phyloP scores from a whole-genome alignment of 2,113 vertebrate species.

The Podarcis raffonei region DNA sequence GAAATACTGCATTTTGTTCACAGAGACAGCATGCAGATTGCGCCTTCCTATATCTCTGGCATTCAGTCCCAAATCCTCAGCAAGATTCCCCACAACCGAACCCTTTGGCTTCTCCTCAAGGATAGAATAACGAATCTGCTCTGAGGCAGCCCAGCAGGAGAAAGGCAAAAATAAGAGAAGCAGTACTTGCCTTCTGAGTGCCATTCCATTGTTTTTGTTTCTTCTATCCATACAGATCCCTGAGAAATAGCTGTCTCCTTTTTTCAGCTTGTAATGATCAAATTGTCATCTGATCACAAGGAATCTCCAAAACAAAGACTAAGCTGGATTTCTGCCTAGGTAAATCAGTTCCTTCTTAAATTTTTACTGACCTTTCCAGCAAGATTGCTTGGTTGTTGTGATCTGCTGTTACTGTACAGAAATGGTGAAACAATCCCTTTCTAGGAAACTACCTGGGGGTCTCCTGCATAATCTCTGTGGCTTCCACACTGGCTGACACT shows the following conservation, averaged over 20 bases:
- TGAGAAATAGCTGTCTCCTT: not conserved
- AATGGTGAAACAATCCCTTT: slow-evolving; percentile 34
- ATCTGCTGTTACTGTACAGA: not conserved
- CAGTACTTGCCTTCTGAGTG: slow-evolving; percentile 21
- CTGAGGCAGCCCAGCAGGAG: slow-evolving; percentile 43
- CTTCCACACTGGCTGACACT: slow-evolving; percentile 55
- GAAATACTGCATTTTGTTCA: slow-evolving; percentile 60
- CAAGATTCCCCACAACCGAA: slow-evolving; percentile 71
- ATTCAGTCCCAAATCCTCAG: slow-evolving; percentile 65
- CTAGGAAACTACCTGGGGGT: not conserved
- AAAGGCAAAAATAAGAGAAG: slow-evolving; percentile 42
- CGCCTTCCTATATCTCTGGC: slow-evolving; percentile 44
- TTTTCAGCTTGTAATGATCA: no score
- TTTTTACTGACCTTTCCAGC: not conserved
- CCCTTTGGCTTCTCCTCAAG: slow-evolving; percentile 64
- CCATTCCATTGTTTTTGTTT: slow-evolving; percentile 17
- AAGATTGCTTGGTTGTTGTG: not conserved
- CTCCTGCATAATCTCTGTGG: not conserved
- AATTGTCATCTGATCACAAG: not conserved
- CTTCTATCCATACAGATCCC: not conserved
- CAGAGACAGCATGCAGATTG: slow-evolving; percentile 56
- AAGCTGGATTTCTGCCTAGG: not conserved
- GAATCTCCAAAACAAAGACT: not conserved
- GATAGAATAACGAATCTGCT: slow-evolving; percentile 65
- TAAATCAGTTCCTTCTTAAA: no score